These are phyloP conservation scores for Phasianus colchicus DNA, from an alignment of 2,113 vertebrate genomes.

Conservation along the genomic window DNA sequence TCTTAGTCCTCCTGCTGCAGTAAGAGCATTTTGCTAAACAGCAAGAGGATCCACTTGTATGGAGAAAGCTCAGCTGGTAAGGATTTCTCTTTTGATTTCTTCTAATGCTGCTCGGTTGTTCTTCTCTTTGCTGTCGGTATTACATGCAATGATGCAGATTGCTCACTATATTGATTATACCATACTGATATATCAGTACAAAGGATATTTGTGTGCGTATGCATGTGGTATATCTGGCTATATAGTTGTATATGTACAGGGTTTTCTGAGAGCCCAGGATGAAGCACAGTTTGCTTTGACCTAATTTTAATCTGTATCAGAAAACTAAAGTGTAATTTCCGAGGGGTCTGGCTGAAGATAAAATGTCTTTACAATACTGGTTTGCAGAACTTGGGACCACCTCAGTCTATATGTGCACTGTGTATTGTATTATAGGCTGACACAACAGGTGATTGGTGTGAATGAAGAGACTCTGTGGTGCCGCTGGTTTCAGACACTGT, in stretches of 20 bases:
- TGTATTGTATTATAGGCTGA: background rate
- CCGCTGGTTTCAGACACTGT: background rate
- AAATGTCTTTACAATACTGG: background rate
- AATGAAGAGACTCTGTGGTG: background rate
- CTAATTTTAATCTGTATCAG: background rate
- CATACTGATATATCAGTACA: background rate
- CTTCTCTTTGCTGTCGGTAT: background rate
- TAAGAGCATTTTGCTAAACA: background rate
- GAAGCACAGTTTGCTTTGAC: background rate
- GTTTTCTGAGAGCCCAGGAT: background rate
- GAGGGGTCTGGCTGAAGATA: background rate
- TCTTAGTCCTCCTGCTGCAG: background rate
- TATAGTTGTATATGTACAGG: background rate
- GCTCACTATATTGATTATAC: background rate
- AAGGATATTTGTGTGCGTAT: no score
- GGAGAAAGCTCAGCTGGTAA: background rate
- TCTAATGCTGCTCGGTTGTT: background rate
- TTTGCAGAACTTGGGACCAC: background rate
- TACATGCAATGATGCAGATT: background rate
- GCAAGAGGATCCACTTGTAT: background rate
- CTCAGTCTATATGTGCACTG: background rate
- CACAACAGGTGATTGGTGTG: background rate
- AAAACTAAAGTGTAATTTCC: background rate
- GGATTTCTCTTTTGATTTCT: background rate
- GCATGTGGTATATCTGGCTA: background rate